Conservation (phyloP, 2,797 vertebrate genomes). For the Neopelma chrysocephalum region DNA sequence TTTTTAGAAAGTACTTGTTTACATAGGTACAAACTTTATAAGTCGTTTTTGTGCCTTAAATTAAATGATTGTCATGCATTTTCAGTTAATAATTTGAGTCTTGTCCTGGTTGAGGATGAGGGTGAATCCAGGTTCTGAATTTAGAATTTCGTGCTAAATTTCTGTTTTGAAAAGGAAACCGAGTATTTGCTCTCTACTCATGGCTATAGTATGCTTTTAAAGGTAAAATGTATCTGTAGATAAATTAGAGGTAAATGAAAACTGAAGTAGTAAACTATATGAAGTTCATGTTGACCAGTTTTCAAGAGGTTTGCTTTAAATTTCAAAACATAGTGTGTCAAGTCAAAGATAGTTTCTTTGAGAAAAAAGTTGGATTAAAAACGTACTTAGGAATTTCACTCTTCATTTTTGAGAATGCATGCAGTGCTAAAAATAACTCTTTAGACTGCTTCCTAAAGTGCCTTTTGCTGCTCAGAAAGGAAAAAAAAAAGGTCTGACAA, state of each 20-base stretch:
- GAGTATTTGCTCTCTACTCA: background rate
- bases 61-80: background rate
- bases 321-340: background rate
- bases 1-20: background rate
- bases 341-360: background rate
- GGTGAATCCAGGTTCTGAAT: background rate
- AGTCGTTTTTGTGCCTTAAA: background rate
- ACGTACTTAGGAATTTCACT: background rate
- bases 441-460: background rate
- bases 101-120: background rate
- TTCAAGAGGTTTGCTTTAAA: background rate
- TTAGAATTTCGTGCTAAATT: background rate
- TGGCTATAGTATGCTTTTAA: background rate
- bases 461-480: background rate
- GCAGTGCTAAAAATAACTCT: conserved; percentile 1
- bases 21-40: background rate
- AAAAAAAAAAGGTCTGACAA: background rate
- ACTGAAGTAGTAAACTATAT: background rate
- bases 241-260: background rate
- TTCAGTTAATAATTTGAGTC: background rate
- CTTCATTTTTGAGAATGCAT: background rate
- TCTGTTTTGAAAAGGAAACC: background rate
- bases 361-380: background rate
- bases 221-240: background rate
- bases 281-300: background rate